Percentiles rank a stretch among this genome's conserved stretches.
phyloP scores from a whole-genome alignment of 2,888 invertebrate species.

The Aleiodes alternator region DNA sequence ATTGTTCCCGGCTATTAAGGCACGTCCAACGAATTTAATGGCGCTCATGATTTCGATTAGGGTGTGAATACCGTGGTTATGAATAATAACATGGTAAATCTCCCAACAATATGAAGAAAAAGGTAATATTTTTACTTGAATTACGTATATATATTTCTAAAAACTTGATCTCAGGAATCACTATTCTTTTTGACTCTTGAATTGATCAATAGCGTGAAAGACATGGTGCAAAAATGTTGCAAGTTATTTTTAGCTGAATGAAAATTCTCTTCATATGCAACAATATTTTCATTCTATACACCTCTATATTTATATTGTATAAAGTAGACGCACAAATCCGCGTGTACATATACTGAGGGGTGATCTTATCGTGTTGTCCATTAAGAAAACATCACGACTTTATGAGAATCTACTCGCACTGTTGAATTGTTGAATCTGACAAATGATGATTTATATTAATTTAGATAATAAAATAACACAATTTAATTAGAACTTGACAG shows the following conservation, averaged over 20 bases:
- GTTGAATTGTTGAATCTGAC: constrained; percentile 55
- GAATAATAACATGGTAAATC: constrained; percentile 53
- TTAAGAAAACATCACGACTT: constrained; percentile 62
- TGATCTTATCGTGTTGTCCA: constrained; percentile 63
- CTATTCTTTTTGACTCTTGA: too few species aligned
- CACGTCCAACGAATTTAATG: constrained; percentile 66
- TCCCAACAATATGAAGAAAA: neutral
- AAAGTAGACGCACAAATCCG: constrained; percentile 36
- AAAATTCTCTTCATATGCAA: neutral
- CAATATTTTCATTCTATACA: constrained; percentile 29
- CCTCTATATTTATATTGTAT: constrained; percentile 27
- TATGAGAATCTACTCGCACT: constrained; percentile 52
- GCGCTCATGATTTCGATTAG: constrained; percentile 66
- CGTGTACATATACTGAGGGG: constrained; percentile 48
- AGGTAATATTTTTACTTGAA: too few species aligned
- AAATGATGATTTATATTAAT: constrained; percentile 63
- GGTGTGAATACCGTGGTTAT: constrained; percentile 63
- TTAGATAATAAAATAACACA: constrained; percentile 53
- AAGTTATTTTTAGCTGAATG: too few species aligned
- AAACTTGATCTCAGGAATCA: too few species aligned
- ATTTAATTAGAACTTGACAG: neutral
- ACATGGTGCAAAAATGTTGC: too few species aligned
- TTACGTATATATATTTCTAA: too few species aligned
- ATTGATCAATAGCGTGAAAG: too few species aligned
- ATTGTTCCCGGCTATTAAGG: constrained; percentile 67